A percentile compares a stretch with the other conserved stretches of the same genome.
Evolutionary conservation across 2,888 invertebrate species (phyloP).

Genomic region (Galeopsomyia nigrocyanea): DNA sequence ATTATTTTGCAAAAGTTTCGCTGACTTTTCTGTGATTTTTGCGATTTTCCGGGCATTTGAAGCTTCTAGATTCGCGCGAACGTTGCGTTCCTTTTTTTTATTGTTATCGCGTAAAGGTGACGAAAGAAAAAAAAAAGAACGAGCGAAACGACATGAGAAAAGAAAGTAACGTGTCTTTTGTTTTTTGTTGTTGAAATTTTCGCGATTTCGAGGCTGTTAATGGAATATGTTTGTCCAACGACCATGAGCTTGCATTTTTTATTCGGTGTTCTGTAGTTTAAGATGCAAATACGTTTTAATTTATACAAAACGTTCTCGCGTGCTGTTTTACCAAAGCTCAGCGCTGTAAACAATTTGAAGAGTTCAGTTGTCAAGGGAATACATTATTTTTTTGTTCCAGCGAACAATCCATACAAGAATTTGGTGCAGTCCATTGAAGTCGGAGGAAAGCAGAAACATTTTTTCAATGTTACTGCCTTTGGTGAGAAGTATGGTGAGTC

Average conservation of each 20-base stretch:
- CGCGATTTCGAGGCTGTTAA: no score
- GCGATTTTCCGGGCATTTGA: background rate
- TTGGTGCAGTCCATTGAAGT: slow-evolving; percentile 75
- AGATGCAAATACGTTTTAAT: slow-evolving; percentile 36
- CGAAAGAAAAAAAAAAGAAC: background rate
- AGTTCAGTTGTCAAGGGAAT: background rate
- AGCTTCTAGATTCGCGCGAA: background rate
- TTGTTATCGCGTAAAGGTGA: slow-evolving; percentile 12
- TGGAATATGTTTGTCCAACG: slow-evolving; percentile 2
- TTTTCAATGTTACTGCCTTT: slow-evolving; percentile 83
- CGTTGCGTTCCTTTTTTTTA: no score
- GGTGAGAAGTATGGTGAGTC: slow-evolving; percentile 84
- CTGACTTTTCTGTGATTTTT: background rate
- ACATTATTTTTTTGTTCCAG: slow-evolving; percentile 61
- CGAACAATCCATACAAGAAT: slow-evolving; percentile 75
- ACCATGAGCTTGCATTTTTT: slow-evolving; percentile 35
- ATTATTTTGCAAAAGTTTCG: background rate
- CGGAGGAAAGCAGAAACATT: slow-evolving; percentile 78
- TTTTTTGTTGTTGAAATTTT: no score
- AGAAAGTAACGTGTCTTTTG: background rate
- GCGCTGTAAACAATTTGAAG: background rate
- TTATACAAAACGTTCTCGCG: slow-evolving; percentile 17
- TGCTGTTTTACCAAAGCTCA: background rate
- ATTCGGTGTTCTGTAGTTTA: slow-evolving; percentile 8
- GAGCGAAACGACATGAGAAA: background rate